These are phyloP conservation scores for Teleogryllus oceanicus DNA, from an alignment of 2,888 invertebrate species.

Conservation along the genomic window DNA sequence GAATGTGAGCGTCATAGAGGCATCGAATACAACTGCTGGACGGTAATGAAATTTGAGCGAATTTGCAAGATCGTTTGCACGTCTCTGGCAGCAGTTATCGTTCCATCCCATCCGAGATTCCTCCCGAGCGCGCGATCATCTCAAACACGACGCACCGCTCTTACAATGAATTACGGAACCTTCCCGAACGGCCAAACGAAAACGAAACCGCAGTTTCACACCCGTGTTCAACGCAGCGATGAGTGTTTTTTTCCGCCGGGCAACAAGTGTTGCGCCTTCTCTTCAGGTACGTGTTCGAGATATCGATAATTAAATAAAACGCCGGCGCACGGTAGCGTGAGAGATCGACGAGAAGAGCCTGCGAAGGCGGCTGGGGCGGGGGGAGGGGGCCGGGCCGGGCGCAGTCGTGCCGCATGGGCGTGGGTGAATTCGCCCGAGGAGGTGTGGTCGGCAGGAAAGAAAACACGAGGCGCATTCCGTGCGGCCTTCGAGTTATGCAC, in stretches of 20 bases:
- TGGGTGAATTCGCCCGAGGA: background rate
- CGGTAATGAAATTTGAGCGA: too few species aligned
- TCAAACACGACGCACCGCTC: background rate
- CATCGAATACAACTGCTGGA: too few species aligned
- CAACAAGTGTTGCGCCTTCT: background rate
- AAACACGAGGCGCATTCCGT: background rate
- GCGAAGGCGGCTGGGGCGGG: too few species aligned
- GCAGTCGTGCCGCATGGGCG: background rate
- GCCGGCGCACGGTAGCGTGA: background rate
- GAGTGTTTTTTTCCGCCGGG: background rate
- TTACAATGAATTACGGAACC: background rate
- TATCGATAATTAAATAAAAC: conserved; percentile 3
- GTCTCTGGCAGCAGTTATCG: too few species aligned
- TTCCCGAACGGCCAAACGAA: background rate
- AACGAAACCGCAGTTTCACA: background rate
- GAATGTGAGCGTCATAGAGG: too few species aligned
- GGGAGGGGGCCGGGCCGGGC: too few species aligned
- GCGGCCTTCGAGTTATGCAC: background rate
- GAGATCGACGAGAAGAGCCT: too few species aligned
- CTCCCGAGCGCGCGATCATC: too few species aligned
- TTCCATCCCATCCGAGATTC: too few species aligned
- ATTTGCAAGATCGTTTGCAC: too few species aligned
- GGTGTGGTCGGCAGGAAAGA: background rate
- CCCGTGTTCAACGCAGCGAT: background rate
- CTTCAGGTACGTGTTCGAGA: background rate